Evolutionary conservation across 1,140 invertebrate genomes (phyloP).

Genomic region (Catajapyx aquilonaris): DNA sequence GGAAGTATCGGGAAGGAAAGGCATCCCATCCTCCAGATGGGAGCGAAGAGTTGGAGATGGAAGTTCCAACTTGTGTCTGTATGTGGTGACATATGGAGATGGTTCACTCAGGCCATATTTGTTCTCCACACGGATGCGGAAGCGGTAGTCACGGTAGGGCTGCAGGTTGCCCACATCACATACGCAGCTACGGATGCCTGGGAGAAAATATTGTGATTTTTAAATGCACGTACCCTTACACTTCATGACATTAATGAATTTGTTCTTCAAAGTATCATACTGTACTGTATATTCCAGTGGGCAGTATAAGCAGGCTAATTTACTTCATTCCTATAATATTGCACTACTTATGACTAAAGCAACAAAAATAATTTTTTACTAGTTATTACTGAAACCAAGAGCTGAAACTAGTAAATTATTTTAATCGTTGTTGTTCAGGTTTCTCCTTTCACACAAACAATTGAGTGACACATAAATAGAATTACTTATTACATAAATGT

Average conservation of each 20-base stretch:
- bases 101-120: slow-evolving; percentile 93
- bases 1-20: slow-evolving; percentile 68
- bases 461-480: too few relatives aligned
- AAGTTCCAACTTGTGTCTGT: slow-evolving; percentile 51
- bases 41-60: slow-evolving; percentile 57
- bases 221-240: background rate
- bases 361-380: too few relatives aligned
- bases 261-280: too few relatives aligned
- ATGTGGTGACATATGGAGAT: slow-evolving; percentile 63
- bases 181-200: slow-evolving; percentile 51
- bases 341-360: too few relatives aligned
- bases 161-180: slow-evolving; percentile 65
- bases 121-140: slow-evolving; percentile 83
- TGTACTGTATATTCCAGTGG: too few relatives aligned
- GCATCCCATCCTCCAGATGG: slow-evolving; percentile 54
- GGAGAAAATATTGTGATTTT: slow-evolving; percentile 4
- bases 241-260: background rate
- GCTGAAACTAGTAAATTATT: too few relatives aligned
- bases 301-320: too few relatives aligned
- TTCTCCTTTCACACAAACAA: too few relatives aligned
- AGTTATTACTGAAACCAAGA: too few relatives aligned
- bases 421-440: too few relatives aligned
- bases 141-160: slow-evolving; percentile 75
- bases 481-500: too few relatives aligned
- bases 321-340: too few relatives aligned